A percentile compares a stretch with the other conserved stretches of the same genome.
Conservation (phyloP, 2,888 invertebrate species). For the Buathra laborator region DNA sequence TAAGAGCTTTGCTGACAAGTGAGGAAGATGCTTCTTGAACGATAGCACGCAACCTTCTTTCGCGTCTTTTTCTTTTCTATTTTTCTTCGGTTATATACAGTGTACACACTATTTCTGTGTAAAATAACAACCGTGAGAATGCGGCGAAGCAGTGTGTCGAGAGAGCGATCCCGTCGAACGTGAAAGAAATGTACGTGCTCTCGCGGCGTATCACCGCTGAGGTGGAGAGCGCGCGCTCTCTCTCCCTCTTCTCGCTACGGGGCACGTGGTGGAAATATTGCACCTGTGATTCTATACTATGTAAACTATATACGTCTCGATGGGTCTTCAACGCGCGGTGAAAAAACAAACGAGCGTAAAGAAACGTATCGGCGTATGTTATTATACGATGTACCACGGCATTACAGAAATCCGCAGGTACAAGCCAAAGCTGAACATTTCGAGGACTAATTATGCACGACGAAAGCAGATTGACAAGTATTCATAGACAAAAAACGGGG, state of each 20-base stretch:
- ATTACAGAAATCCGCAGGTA: no score
- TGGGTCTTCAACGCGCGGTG: not conserved
- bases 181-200: slow-evolving; percentile 61
- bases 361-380: not conserved
- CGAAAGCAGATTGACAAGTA: no score
- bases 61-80: slow-evolving; percentile 34
- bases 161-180: slow-evolving; percentile 64
- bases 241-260: not conserved
- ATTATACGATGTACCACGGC: not conserved
- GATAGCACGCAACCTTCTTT: slow-evolving; percentile 15
- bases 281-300: slow-evolving; percentile 48
- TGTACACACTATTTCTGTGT: slow-evolving; percentile 60
- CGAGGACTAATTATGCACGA: no score
- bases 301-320: slow-evolving; percentile 24
- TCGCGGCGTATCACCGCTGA: slow-evolving; percentile 22
- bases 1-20: slow-evolving; percentile 50
- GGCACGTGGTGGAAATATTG: slow-evolving; percentile 50
- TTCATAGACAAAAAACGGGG: not conserved
- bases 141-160: slow-evolving; percentile 56
- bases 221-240: slow-evolving; percentile 6
- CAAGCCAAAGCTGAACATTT: no score
- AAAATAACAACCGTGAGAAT: slow-evolving; percentile 65
- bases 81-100: slow-evolving; percentile 40
- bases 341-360: slow-evolving; percentile 7
- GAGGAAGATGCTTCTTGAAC: slow-evolving; percentile 42